Percentiles rank a stretch among this genome's conserved stretches.
These are phyloP conservation scores for Apostichopus californicus DNA, from an alignment of 35 echinoderm and acorn worm species.

Conservation along the genomic window DNA sequence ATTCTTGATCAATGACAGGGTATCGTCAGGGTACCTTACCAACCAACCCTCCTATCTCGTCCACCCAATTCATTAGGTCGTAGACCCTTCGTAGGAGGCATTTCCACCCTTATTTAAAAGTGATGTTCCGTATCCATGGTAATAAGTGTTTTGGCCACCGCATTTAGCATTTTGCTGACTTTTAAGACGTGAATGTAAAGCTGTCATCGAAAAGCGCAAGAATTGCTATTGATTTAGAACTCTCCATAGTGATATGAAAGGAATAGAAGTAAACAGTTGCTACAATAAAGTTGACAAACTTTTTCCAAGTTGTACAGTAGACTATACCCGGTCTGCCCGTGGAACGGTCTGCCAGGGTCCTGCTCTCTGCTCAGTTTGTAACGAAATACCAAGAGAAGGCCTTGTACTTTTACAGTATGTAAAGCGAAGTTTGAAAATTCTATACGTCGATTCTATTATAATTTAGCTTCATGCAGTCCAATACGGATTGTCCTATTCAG, in stretches of 20 bases:
- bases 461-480: no score
- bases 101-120: background rate
- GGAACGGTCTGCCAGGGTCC: background rate
- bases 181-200: slow-evolving; percentile 3
- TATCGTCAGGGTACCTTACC: background rate
- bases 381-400: background rate
- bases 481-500: no score
- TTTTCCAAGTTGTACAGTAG: background rate
- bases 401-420: background rate
- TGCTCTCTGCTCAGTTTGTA: background rate
- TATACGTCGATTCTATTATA: no score
- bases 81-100: slow-evolving; percentile 14
- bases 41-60: background rate
- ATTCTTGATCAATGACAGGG: background rate
- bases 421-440: no score
- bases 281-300: background rate
- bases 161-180: slow-evolving; percentile 1
- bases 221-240: slow-evolving; percentile 36
- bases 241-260: slow-evolving; percentile 11
- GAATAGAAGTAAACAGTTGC: slow-evolving; percentile 28
- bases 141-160: background rate
- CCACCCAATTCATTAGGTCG: slow-evolving; percentile 5
- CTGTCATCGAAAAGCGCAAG: background rate
- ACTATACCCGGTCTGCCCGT: background rate
- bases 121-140: background rate